Conservation (phyloP, 2,113 vertebrate species). For the Vimba vimba region DNA sequence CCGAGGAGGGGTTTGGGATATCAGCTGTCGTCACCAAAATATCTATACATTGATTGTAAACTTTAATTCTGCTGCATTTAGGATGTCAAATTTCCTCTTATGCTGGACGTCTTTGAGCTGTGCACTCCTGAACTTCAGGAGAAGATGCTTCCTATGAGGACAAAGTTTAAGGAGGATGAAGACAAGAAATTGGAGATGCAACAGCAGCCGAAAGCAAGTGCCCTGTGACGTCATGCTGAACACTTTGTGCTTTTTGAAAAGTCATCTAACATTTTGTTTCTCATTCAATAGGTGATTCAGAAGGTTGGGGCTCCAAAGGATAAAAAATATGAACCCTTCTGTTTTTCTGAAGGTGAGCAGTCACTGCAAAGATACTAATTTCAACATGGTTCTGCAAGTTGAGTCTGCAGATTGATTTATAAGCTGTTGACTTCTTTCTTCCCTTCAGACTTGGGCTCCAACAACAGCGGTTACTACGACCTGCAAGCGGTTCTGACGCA, state of each 20-base stretch:
- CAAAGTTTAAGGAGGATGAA: slow-evolving; percentile 96
- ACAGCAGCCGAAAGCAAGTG: slow-evolving; percentile 81
- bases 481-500: slow-evolving; percentile 97
- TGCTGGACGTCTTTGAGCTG: slow-evolving; percentile 96
- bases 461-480: slow-evolving; percentile 97
- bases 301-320: slow-evolving; percentile 76
- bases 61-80: slow-evolving; percentile 58
- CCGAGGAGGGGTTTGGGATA: not conserved
- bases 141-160: slow-evolving; percentile 90
- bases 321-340: slow-evolving; percentile 89
- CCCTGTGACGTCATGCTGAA: not conserved
- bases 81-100: slow-evolving; percentile 99
- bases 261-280: not conserved
- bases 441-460: slow-evolving; percentile 88
- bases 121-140: slow-evolving; percentile 93
- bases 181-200: slow-evolving; percentile 91
- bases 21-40: not conserved
- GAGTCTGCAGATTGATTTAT: not conserved
- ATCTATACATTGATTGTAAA: not conserved
- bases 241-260: too few relatives aligned
- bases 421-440: not conserved
- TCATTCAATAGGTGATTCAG: slow-evolving; percentile 61
- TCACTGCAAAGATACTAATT: slow-evolving; percentile 36
- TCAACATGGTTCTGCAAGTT: too few relatives aligned
- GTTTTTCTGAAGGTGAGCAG: slow-evolving; percentile 91